Conservation (phyloP, 2,113 vertebrate genomes). For the Conger conger region DNA sequence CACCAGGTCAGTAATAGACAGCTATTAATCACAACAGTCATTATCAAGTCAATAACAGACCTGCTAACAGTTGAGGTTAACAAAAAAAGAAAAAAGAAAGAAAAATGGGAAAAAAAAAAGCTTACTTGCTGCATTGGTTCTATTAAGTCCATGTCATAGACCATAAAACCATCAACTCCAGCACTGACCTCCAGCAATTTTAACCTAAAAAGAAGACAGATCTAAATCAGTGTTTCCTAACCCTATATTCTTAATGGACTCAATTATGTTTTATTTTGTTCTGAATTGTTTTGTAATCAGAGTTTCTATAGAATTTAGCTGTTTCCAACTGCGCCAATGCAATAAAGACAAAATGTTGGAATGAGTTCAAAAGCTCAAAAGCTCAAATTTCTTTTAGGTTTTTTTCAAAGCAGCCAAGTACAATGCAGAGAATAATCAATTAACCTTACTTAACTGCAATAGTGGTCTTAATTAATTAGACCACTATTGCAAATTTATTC, state of each 20-base stretch:
- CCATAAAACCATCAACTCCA: constrained; percentile 81
- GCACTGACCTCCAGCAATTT: constrained; percentile 76
- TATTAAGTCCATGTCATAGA: constrained; percentile 73
- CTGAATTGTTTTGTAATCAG: too few relatives aligned
- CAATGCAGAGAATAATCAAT: too few relatives aligned
- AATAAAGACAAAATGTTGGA: too few relatives aligned
- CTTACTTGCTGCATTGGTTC: constrained; percentile 73
- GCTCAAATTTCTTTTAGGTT: too few relatives aligned
- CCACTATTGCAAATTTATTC: too few relatives aligned
- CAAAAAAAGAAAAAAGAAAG: not conserved
- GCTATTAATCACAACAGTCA: not conserved
- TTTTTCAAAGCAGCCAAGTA: too few relatives aligned
- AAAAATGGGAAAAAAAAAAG: not conserved
- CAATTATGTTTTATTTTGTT: too few relatives aligned
- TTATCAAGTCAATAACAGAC: not conserved
- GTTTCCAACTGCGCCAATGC: too few relatives aligned
- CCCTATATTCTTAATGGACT: not conserved
- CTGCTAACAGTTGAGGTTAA: not conserved
- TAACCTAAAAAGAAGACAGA: constrained; percentile 51
- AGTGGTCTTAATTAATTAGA: too few relatives aligned
- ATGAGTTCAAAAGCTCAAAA: too few relatives aligned
- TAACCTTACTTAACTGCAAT: too few relatives aligned
- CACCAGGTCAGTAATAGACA: not conserved
- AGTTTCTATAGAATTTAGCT: not conserved
- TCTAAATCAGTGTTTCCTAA: not conserved